phyloP scores from a whole-genome alignment of 2,113 vertebrate genomes.

The Etheostoma cragini region DNA sequence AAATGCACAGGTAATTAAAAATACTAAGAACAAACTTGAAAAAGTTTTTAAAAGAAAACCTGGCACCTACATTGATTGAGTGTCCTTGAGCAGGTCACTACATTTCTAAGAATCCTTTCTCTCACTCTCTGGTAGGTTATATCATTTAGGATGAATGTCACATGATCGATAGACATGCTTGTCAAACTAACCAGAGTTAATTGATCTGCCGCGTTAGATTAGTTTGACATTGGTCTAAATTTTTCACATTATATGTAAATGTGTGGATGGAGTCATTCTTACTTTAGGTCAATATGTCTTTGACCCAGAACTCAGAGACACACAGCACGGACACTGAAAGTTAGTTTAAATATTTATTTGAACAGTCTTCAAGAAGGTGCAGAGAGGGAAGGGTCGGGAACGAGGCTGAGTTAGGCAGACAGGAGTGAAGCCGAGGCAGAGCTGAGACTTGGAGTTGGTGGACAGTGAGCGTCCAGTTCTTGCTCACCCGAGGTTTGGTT shows the following conservation, averaged over 20 bases:
- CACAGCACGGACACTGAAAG: no score
- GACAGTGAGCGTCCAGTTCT: no score
- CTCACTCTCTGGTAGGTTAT: not conserved
- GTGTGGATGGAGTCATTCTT: constrained; percentile 50
- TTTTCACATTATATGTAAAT: constrained; percentile 12
- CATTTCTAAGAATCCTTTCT: not conserved
- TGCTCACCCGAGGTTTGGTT: no score
- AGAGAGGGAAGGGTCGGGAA: no score
- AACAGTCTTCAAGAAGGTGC: no score
- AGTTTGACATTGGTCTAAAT: constrained; percentile 12
- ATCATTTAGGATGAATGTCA: not conserved
- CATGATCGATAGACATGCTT: not conserved
- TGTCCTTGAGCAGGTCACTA: constrained; percentile 14
- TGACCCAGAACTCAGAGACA: no score
- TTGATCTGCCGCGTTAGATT: constrained; percentile 17
- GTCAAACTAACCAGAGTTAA: constrained; percentile 14
- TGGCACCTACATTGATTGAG: not conserved
- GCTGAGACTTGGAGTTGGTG: no score
- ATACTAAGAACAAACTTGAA: not conserved
- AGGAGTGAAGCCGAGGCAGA: no score
- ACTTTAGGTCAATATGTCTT: constrained; percentile 47
- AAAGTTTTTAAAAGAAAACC: not conserved
- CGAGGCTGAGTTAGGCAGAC: no score
- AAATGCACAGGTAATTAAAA: not conserved
- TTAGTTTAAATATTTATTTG: no score